A percentile compares a stretch with the other conserved stretches of the same genome.
These are phyloP conservation scores for Ploceus nigricollis DNA, from an alignment of 2,113 vertebrate species.

Conservation along the genomic window DNA sequence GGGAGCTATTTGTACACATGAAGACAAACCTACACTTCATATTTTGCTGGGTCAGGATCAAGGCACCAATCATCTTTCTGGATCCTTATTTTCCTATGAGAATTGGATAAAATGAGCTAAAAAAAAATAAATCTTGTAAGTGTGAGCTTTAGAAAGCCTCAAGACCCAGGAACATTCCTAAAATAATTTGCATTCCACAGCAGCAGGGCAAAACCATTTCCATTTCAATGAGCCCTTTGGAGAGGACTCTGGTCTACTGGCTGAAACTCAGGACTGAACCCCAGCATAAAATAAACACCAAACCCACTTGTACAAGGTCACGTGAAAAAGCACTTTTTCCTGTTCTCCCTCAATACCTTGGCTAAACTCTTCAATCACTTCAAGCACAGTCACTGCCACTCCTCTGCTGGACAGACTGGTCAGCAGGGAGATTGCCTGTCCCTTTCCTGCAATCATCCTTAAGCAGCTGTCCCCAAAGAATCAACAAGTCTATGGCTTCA, in stretches of 20 bases:
- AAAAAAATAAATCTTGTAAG: not conserved
- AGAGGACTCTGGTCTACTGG: conserved; percentile 4
- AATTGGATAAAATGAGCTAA: not conserved
- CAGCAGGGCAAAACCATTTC: conserved; percentile 51
- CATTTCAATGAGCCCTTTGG: conserved; percentile 61
- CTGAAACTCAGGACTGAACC: not conserved
- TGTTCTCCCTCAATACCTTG: not conserved
- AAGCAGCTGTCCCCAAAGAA: not conserved
- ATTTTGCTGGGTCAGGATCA: not conserved
- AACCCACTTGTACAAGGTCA: not conserved
- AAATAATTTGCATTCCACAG: conserved; percentile 67
- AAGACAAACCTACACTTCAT: not conserved
- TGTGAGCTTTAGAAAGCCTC: conserved; percentile 40
- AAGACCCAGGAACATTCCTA: conserved; percentile 58
- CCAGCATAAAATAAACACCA: conserved; percentile 7
- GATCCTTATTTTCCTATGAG: not conserved
- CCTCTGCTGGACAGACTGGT: not conserved
- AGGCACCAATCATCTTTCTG: not conserved
- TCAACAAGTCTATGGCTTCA: not conserved
- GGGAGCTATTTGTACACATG: not conserved
- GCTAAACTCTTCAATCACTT: not conserved
- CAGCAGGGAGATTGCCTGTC: not conserved
- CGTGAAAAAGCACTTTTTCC: conserved; percentile 4
- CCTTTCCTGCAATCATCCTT: not conserved
- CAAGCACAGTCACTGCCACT: not conserved